These are phyloP conservation scores for Byasa hedistus DNA, from an alignment of 2,888 invertebrate species.

Conservation along the genomic window DNA sequence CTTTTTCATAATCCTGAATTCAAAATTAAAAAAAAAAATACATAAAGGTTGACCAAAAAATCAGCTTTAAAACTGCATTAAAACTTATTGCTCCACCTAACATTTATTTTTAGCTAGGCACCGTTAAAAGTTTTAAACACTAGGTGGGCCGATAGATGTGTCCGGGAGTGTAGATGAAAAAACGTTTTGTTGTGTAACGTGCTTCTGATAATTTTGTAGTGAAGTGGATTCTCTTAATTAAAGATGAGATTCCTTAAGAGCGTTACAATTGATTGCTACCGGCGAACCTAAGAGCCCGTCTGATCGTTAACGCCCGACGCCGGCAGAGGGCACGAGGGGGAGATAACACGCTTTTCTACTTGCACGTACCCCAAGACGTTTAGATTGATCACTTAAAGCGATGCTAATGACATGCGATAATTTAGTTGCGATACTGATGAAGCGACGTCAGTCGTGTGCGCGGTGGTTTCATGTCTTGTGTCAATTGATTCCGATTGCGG, in stretches of 20 bases:
- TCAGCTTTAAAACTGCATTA: too few relatives aligned
- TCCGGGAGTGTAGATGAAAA: too few relatives aligned
- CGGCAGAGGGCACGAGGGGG: constrained; percentile 3
- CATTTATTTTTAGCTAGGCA: too few relatives aligned
- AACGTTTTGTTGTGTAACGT: too few relatives aligned
- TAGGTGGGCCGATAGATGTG: too few relatives aligned
- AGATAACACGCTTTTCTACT: constrained; percentile 23
- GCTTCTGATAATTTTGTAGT: neutral
- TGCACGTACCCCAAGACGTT: constrained; percentile 8
- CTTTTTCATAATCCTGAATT: too few relatives aligned
- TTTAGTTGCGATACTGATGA: neutral
- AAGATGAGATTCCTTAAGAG: constrained; percentile 16
- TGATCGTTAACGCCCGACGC: constrained; percentile 11
- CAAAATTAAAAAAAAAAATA: too few relatives aligned
- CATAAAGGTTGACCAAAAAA: too few relatives aligned
- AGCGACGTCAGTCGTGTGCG: constrained; percentile 20
- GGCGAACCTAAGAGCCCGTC: constrained; percentile 5
- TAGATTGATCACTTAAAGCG: constrained; percentile 26
- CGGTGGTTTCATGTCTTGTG: too few relatives aligned
- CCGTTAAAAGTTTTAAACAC: too few relatives aligned
- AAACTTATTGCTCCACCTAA: too few relatives aligned
- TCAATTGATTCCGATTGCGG: too few relatives aligned
- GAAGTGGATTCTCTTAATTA: constrained; percentile 13
- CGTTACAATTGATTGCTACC: constrained; percentile 14
- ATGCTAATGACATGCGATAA: constrained; percentile 31